Base-by-base conservation (phyloP, 2,113 vertebrate species). In the Ibidorhyncha struthersii region DNA sequence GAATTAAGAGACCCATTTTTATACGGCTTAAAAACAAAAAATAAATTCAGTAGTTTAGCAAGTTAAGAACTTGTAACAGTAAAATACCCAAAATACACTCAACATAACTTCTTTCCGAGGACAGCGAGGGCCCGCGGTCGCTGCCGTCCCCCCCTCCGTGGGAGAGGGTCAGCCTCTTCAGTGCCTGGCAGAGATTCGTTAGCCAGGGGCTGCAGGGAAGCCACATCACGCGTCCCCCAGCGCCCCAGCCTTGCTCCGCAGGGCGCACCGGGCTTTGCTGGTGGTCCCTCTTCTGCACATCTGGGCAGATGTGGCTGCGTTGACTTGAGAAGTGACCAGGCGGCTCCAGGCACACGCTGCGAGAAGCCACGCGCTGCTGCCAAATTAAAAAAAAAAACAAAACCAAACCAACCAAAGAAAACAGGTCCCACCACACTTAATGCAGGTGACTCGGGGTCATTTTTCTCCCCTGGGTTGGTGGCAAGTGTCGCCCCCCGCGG, bases 31-130 rank as follows among this genome's bases (percentile, higher is more conserved):
- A 78, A 82, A 91, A 49, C 12, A 61, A 26, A 30, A 30, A 65
- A 40, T 25, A 36, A 84, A 69, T 36, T 91, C 96, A 97, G 95
- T 95, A 96, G 96, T 98, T 97, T 93, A 96, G 93, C 96, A 97
- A 95, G 95, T 98, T 96, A 97, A 97, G 87, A 93, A 61, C 94
- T 96, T 97, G 97, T 98, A 98, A 98, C 97, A 98, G 97, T 81
- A 82, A 95, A 91, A 92, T 23, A 96, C 82, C 92, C 93, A 58
- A 77, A 93, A 83, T 26, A 5, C 79, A 27, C 67, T 67, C 78
- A 14, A 43, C 9, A 2, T 3, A 38, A 23, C 74, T n/a, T 53
- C 78, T 69, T 85, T 18, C 47, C 3, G 63, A 58, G 62, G 65
- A 25, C 36, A 66, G 80, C 8, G 50, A 55, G 63, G 69, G 50